Percentiles rank a stretch among this genome's conserved stretches.
Conservation (phyloP, 1,140 invertebrate genomes). For the Leptoteleia sp. region DNA sequence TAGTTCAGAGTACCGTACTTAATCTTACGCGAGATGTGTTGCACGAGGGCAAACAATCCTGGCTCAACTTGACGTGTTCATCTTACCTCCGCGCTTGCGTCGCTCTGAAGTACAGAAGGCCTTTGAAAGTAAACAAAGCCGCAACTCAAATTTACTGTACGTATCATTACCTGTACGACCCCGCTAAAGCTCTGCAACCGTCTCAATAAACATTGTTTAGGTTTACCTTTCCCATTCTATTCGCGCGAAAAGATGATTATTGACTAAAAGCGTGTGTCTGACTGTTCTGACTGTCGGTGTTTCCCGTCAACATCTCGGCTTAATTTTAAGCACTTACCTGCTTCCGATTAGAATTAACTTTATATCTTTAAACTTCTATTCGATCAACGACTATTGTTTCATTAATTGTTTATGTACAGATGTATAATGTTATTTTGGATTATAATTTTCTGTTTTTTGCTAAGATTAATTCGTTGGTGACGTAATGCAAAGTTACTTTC, state of each 20-base stretch:
- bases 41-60: too few species aligned
- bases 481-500: slow-evolving; percentile 8
- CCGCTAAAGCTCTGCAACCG: slow-evolving; percentile 61
- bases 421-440: background rate
- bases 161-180: slow-evolving; percentile 68
- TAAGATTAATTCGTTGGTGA: background rate
- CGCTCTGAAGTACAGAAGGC: slow-evolving; percentile 69
- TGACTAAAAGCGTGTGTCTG: slow-evolving; percentile 73
- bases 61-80: too few species aligned
- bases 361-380: too few species aligned
- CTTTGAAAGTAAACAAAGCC: slow-evolving; percentile 42
- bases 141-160: slow-evolving; percentile 36
- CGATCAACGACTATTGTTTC: too few species aligned
- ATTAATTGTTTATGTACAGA: slow-evolving; percentile 1
- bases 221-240: slow-evolving; percentile 69
- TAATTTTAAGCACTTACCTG: slow-evolving; percentile 46
- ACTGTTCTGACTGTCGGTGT: slow-evolving; percentile 64
- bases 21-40: too few species aligned
- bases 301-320: background rate
- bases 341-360: background rate
- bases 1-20: slow-evolving; percentile 65
- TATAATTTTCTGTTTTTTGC: background rate
- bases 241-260: slow-evolving; percentile 68
- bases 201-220: slow-evolving; percentile 47
- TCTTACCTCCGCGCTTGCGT: too few species aligned